These are phyloP conservation scores for Entomobrya proxima DNA, from an alignment of 2,888 invertebrate genomes.

Conservation along the genomic window DNA sequence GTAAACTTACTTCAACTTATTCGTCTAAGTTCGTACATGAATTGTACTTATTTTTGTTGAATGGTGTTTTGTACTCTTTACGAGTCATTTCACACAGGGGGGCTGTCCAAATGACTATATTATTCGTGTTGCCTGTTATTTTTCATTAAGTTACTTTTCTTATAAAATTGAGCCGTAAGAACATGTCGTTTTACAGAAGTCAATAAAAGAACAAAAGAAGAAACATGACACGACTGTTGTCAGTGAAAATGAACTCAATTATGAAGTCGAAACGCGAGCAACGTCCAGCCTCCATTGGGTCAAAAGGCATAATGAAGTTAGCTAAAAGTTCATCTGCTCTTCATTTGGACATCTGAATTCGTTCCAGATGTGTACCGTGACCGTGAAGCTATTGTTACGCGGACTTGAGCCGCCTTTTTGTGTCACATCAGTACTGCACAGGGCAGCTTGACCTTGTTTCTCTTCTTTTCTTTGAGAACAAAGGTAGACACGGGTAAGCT, in stretches of 20 bases:
- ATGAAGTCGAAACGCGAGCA: constrained; percentile 1
- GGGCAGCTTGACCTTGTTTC: background rate
- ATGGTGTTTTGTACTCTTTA: constrained; percentile 35
- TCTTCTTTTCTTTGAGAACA: background rate
- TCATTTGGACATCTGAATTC: constrained; percentile 31
- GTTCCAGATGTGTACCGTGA: constrained; percentile 23
- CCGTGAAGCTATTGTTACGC: background rate
- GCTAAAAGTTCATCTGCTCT: background rate
- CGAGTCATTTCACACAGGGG: constrained; percentile 64
- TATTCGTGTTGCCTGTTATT: constrained; percentile 9
- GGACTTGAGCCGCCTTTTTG: background rate
- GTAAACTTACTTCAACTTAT: too few relatives aligned
- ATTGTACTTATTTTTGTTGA: background rate
- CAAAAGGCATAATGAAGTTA: constrained; percentile 2
- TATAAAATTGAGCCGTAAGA: background rate
- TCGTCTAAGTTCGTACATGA: too few relatives aligned
- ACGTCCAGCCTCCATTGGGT: constrained; percentile 21
- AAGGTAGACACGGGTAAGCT: too few relatives aligned
- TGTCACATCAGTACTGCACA: background rate
- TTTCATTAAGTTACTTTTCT: constrained; percentile 8
- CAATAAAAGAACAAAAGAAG: constrained; percentile 38
- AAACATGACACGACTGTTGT: constrained; percentile 4
- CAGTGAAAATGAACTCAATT: background rate
- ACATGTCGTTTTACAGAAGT: constrained; percentile 20
- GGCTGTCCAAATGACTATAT: constrained; percentile 51